Conservation (phyloP, 2,797 vertebrate species). For the Melopsittacus undulatus region DNA sequence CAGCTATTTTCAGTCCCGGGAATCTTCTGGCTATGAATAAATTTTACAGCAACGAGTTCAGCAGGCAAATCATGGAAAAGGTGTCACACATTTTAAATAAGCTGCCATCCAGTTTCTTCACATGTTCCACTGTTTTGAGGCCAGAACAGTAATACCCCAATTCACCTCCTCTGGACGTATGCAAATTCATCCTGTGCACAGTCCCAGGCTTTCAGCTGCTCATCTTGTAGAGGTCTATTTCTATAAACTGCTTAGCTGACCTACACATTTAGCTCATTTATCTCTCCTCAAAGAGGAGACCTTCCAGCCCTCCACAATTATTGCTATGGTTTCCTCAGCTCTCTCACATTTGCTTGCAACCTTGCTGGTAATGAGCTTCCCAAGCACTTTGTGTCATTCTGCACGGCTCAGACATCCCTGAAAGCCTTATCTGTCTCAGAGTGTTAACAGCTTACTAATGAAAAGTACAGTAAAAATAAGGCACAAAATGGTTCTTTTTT, state of each 20-base stretch:
- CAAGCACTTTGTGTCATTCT: not conserved
- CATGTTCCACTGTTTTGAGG: not conserved
- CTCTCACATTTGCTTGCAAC: not conserved
- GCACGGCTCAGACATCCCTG: not conserved
- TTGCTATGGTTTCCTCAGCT: not conserved
- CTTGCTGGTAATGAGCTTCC: not conserved
- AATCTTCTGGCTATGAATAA: not conserved
- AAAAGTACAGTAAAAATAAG: not conserved
- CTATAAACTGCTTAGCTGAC: not conserved
- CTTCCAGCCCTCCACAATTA: not conserved
- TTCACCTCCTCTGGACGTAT: rapidly evolving
- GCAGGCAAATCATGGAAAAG: not conserved
- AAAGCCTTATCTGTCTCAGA: not conserved
- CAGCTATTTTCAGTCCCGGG: not conserved
- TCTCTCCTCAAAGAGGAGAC: not conserved
- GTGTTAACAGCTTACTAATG: not conserved
- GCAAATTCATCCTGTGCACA: not conserved
- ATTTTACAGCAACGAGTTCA: not conserved
- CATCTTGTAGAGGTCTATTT: not conserved
- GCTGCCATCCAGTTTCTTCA: not conserved
- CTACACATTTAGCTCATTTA: not conserved
- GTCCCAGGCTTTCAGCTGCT: not conserved
- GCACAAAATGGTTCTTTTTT: not conserved
- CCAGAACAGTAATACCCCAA: not conserved
- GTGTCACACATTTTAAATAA: not conserved